A percentile compares a stretch with the other conserved stretches of the same genome.
phyloP scores from a whole-genome alignment of 2,797 vertebrate species.

The Schizopygopsis pylzovi region DNA sequence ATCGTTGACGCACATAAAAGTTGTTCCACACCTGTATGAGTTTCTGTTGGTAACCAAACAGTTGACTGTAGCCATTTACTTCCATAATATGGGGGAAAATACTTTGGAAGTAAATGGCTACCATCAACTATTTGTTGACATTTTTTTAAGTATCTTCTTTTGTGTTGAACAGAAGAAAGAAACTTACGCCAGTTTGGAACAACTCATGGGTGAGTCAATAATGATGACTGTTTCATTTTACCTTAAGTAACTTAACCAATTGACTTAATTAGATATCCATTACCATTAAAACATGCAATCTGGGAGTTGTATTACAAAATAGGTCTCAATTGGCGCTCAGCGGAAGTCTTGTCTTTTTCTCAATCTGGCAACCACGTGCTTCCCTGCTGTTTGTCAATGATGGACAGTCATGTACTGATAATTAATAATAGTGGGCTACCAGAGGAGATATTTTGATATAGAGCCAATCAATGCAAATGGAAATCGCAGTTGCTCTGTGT shows the following conservation, averaged over 20 bases:
- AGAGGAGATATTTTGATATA: slow-evolving; percentile 4
- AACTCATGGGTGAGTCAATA: background rate
- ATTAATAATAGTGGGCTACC: slow-evolving; percentile 23
- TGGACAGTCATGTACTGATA: slow-evolving; percentile 15
- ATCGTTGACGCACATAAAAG: background rate
- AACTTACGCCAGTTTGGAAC: background rate
- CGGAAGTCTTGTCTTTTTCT: background rate
- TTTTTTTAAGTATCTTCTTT: background rate
- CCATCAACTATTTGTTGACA: background rate
- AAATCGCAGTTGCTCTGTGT: background rate
- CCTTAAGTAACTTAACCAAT: background rate
- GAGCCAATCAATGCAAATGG: slow-evolving; percentile 10
- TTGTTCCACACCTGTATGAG: background rate
- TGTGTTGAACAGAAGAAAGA: background rate
- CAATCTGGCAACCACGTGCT: slow-evolving; percentile 35
- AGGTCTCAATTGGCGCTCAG: background rate
- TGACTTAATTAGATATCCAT: background rate
- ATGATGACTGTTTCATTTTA: background rate
- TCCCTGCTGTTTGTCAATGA: slow-evolving; percentile 21
- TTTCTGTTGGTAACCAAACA: background rate
- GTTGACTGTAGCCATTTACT: background rate
- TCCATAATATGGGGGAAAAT: background rate
- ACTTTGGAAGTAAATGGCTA: background rate
- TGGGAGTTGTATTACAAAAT: slow-evolving; percentile 9
- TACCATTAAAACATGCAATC: background rate